Evolutionary conservation across 2,797 vertebrate genomes (phyloP), one percentile per base, ranked within the genome.

Genomic region (Acomys russatus): DNA sequence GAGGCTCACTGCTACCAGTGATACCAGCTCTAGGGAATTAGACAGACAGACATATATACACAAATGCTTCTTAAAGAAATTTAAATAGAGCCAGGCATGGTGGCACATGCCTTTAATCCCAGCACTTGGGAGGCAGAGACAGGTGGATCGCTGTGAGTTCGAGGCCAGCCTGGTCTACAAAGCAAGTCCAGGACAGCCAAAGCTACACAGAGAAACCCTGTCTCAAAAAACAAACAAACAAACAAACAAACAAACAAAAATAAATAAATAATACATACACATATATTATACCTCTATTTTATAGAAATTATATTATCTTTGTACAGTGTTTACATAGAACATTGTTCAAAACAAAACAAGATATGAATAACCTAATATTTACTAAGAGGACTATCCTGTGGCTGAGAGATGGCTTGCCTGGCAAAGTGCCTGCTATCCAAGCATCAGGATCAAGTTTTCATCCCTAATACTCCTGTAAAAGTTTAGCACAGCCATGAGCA

Each of bases 231-330:
- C 44, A 3, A 44, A 44, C 3, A 44, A 44, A 44, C n/a, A n/a
- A n/a, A n/a, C n/a, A n/a, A n/a, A n/a, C n/a, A n/a, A n/a, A n/a
- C n/a, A n/a, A n/a, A n/a, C n/a, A n/a, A n/a, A n/a, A n/a, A n/a
- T n/a, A n/a, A n/a, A n/a, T n/a, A n/a, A n/a, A 44, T 79, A 95
- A 83, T n/a, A 61, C 61, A 35, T 85, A 35, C 22, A n/a, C 76
- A 77, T 23, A 87, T 77, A 91, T 93, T 71, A 25, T 23, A 90
- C 35, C 80, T 94, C 38, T 87, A 0, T 54, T 63, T 89, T 80
- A 80, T 10, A 91, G 51, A 79, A 83, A 88, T 70, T 80, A 70
- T 74, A 87, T 70, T 88, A 70, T 74, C 68, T 80, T 66, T 94
- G 70, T 15, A 9, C 28, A 91, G 51, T 90, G 92, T 87, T 90